These are phyloP conservation scores for Pterobdella sp. DNA, from an alignment of 2,888 invertebrate species.

Conservation along the genomic window DNA sequence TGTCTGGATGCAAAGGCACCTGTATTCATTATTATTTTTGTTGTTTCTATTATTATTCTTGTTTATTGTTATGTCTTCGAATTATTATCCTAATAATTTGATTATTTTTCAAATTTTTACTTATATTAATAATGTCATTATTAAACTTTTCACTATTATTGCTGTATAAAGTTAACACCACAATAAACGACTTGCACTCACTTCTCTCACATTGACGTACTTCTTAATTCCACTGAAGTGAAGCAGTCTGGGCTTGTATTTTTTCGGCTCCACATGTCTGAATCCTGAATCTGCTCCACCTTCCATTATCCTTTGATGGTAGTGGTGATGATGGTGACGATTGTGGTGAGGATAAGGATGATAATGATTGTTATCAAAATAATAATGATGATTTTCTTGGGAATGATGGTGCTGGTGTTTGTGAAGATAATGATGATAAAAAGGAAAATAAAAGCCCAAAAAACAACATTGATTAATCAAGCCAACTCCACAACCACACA, in stretches of 20 bases:
- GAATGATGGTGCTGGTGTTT: background rate
- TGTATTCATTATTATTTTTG: background rate
- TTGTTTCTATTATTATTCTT: background rate
- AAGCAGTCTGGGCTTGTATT: conserved; percentile 46
- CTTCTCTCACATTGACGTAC: conserved; percentile 44
- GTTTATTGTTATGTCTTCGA: no score
- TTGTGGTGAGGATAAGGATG: no score
- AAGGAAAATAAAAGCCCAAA: background rate
- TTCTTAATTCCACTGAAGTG: conserved; percentile 42
- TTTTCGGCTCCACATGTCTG: conserved; percentile 45
- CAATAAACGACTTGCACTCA: no score
- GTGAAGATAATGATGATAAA: background rate
- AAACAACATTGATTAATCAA: background rate
- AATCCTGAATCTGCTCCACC: conserved; percentile 50
- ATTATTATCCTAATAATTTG: no score
- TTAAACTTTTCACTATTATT: no score
- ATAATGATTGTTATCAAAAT: background rate
- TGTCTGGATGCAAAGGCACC: conserved; percentile 22
- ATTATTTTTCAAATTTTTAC: no score
- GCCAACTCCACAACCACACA: background rate
- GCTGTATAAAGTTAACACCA: no score
- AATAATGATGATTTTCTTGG: background rate
- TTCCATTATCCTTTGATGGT: conserved; percentile 42
- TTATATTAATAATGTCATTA: no score
- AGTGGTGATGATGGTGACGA: background rate